phyloP scores from a whole-genome alignment of 2,888 invertebrate genomes.

The Hypsopygia costalis region DNA sequence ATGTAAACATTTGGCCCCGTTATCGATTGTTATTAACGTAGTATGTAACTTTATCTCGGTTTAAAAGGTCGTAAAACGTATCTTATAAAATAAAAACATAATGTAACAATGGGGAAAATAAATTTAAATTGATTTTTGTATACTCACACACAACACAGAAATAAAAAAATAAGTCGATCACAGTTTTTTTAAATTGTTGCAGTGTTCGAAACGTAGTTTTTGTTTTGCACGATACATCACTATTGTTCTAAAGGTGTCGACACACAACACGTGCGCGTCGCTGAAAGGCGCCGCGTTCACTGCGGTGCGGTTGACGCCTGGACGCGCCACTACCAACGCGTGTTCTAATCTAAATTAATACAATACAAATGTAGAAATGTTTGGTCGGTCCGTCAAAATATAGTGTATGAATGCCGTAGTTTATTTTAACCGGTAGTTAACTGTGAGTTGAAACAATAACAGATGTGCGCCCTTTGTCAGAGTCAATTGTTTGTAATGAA shows the following conservation, averaged over 20 bases:
- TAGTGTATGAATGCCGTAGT: not conserved
- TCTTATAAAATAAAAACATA: not conserved
- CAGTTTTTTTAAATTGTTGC: constrained; percentile 1
- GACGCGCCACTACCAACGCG: not conserved
- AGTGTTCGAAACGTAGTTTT: constrained; percentile 3
- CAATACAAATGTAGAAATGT: constrained; percentile 6
- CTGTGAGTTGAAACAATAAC: not conserved
- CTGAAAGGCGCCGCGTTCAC: constrained; percentile 14
- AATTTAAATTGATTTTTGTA: not conserved
- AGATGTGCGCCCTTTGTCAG: not conserved
- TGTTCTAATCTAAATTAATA: constrained; percentile 13
- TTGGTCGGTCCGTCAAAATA: constrained; percentile 8
- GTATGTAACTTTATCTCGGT: constrained; percentile 1
- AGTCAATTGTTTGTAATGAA: too few species aligned
- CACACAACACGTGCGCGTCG: constrained; percentile 2
- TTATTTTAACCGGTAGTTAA: not conserved
- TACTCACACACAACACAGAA: not conserved
- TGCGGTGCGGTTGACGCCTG: constrained; percentile 9
- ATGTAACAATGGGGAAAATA: not conserved
- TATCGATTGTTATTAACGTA: constrained; percentile 19
- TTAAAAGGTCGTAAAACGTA: not conserved
- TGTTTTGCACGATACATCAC: constrained; percentile 6
- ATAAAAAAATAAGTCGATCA: not conserved
- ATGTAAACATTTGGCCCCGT: constrained; percentile 25
- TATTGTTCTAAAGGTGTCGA: not conserved